Percentiles rank a stretch among this genome's conserved stretches.
phyloP scores from a whole-genome alignment of 2,888 invertebrate genomes.

The Eupithecia inturbata region DNA sequence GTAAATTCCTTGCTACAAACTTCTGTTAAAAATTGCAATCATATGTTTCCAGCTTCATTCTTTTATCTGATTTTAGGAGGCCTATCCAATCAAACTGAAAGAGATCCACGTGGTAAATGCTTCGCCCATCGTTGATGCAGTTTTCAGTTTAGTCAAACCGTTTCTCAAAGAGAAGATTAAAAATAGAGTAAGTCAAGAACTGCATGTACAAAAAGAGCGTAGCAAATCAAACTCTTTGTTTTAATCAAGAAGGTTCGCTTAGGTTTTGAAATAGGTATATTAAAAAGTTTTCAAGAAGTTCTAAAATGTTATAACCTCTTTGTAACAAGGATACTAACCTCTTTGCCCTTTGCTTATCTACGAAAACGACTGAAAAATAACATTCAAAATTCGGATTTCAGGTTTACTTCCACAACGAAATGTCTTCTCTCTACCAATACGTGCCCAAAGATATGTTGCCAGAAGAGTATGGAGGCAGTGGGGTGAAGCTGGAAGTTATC shows the following conservation, averaged over 20 bases:
- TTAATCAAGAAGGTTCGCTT: background rate
- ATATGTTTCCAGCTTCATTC: too few species aligned
- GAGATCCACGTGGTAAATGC: conserved; percentile 93
- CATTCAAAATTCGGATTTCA: conserved; percentile 45
- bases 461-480: conserved; percentile 91
- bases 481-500: conserved; percentile 87
- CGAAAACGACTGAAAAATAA: background rate
- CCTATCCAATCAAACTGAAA: conserved; percentile 93
- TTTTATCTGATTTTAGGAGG: conserved; percentile 84
- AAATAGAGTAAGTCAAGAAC: conserved; percentile 82
- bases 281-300: background rate
- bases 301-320: background rate
- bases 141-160: conserved; percentile 90
- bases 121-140: conserved; percentile 90
- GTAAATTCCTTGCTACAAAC: too few species aligned
- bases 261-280: background rate
- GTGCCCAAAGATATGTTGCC: conserved; percentile 91
- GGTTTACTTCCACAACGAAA: conserved; percentile 89
- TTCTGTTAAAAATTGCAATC: too few species aligned
- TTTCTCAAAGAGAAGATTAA: conserved; percentile 93
- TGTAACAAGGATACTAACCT: background rate
- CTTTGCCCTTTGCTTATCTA: too few species aligned
- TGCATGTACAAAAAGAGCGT: background rate
- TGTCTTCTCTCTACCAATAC: conserved; percentile 88
- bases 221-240: background rate